A percentile compares a stretch with the other conserved stretches of the same genome.
phyloP scores from a whole-genome alignment of 2,113 vertebrate genomes.

The Podiceps cristatus region DNA sequence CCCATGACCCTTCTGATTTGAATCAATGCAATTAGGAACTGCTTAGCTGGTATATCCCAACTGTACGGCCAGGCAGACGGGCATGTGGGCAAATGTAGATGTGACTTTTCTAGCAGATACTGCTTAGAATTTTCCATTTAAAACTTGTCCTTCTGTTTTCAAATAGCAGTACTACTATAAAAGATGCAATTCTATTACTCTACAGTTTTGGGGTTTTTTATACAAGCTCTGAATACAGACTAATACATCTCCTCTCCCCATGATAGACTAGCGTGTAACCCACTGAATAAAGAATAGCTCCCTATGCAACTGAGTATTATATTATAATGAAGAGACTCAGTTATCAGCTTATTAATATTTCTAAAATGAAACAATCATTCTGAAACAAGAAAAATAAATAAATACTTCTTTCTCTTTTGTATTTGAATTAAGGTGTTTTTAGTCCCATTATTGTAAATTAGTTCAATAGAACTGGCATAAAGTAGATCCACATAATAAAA shows the following conservation, averaged over 20 bases:
- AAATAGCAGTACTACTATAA: constrained; percentile 1
- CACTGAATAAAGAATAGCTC: constrained; percentile 38
- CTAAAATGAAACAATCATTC: constrained; percentile 50
- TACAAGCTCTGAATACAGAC: constrained; percentile 17
- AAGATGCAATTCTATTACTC: constrained; percentile 23
- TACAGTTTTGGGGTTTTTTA: background rate
- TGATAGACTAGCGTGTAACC: constrained; percentile 5
- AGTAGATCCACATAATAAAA: background rate
- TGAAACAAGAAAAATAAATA: constrained; percentile 18
- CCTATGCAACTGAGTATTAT: constrained; percentile 17
- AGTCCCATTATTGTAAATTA: constrained; percentile 27
- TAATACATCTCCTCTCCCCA: constrained; percentile 12
- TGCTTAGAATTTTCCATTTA: constrained; percentile 1
- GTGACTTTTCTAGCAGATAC: background rate
- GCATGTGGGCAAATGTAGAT: background rate
- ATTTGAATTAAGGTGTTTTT: constrained; percentile 7
- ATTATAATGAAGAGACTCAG: constrained; percentile 53
- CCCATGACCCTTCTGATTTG: background rate
- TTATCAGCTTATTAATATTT: constrained; percentile 59
- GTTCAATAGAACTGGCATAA: constrained; percentile 9
- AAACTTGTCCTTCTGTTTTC: constrained; percentile 8
- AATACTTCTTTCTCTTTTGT: constrained; percentile 1
- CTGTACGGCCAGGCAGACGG: background rate
- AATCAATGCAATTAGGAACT: background rate
- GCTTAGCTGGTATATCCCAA: background rate